These are phyloP conservation scores for Protomyctophum bolini DNA, from an alignment of 2,113 vertebrate genomes.

Conservation along the genomic window DNA sequence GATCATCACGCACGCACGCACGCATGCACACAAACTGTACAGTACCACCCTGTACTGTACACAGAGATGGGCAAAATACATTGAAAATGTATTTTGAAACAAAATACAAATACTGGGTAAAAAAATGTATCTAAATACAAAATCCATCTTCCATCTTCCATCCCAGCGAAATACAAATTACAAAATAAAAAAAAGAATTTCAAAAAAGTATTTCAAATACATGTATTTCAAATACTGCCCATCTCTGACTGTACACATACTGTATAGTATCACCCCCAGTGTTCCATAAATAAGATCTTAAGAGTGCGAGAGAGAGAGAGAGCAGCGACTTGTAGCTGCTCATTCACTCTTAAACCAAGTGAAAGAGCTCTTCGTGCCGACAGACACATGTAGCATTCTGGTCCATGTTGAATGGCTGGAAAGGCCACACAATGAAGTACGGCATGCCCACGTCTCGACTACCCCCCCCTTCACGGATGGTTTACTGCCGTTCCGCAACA, in stretches of 20 bases:
- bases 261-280: too few species aligned
- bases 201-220: too few species aligned
- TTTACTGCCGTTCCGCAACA: slow-evolving; percentile 16
- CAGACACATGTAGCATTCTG: slow-evolving; percentile 6
- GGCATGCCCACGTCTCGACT: too few species aligned
- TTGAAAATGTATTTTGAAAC: too few species aligned
- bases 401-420: slow-evolving; percentile 7
- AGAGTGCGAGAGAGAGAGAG: neutral
- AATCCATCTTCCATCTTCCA: too few species aligned
- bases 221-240: too few species aligned
- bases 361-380: slow-evolving; percentile 38
- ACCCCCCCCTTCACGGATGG: slow-evolving; percentile 6
- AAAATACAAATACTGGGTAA: too few species aligned
- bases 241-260: neutral
- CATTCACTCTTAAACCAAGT: neutral
- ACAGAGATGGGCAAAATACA: too few species aligned
- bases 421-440: neutral
- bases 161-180: too few species aligned
- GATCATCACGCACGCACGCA: slow-evolving; percentile 2
- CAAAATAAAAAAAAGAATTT: too few species aligned
- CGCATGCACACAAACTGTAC: neutral
- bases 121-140: too few species aligned
- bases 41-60: neutral
- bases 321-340: neutral
- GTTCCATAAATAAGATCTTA: too few species aligned